These are phyloP conservation scores for Ichneumon xanthorius DNA, from an alignment of 2,888 invertebrate species.

Conservation along the genomic window DNA sequence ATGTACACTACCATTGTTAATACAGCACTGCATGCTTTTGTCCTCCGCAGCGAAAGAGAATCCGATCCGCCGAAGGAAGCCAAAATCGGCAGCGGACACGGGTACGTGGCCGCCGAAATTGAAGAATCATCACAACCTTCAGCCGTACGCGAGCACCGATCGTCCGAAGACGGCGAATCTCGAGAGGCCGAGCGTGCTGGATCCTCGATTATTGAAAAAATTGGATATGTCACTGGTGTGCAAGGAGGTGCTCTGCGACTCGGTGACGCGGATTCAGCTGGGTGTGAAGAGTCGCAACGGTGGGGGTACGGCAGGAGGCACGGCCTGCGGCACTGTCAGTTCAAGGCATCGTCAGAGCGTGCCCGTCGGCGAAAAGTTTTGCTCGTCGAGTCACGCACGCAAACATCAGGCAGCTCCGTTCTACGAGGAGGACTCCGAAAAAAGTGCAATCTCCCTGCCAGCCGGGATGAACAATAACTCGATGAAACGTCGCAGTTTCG, in stretches of 20 bases:
- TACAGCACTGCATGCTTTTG: neutral
- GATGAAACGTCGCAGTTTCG: constrained; percentile 75
- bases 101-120: constrained; percentile 81
- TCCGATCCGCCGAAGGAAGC: constrained; percentile 66
- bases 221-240: constrained; percentile 87
- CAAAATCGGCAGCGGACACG: constrained; percentile 73
- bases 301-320: constrained; percentile 67
- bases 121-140: constrained; percentile 69
- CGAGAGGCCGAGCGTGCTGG: constrained; percentile 86
- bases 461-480: constrained; percentile 43
- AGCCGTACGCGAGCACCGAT: constrained; percentile 64
- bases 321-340: constrained; percentile 32
- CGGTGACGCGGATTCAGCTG: constrained; percentile 75
- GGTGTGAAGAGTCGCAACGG: constrained; percentile 64
- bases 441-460: constrained; percentile 65
- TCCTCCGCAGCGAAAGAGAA: constrained; percentile 58
- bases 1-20: neutral
- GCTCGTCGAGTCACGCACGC: constrained; percentile 46
- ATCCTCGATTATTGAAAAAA: constrained; percentile 85
- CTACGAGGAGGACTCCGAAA: constrained; percentile 49
- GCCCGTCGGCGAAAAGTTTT: constrained; percentile 61
- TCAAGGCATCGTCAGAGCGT: constrained; percentile 72
- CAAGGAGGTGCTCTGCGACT: constrained; percentile 85
- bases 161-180: constrained; percentile 87
- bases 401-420: constrained; percentile 40